Base-by-base conservation (phyloP, 2,888 invertebrate species). In the Rhingia campestris region DNA sequence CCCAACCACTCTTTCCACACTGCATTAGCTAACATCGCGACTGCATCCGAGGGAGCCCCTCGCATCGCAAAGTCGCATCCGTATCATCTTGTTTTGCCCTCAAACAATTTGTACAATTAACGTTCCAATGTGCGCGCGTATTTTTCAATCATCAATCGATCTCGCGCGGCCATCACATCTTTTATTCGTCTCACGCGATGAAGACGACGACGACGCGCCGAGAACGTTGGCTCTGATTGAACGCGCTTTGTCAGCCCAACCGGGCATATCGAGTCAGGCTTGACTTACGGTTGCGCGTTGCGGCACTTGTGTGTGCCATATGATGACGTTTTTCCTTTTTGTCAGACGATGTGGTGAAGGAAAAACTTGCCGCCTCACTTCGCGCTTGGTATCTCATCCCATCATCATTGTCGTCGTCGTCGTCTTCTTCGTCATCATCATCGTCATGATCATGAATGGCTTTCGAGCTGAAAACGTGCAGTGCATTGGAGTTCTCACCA, bases 71-170 rank as follows among this genome's bases (percentile, higher is more conserved):
- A 22, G 47, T 30, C 43, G 35, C 37, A 49, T 37, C 64, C 12
- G 39, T 47, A 61, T 69, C 66, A 12, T 39, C 54, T 76, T 76
- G 82, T 74, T 73, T 67, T 82, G 82, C 82, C 77, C 67, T 59
- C 73, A 64, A 84, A 84, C 84, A 84, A 84, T 84, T 84, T 84
- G 84, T 84, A 84, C 84, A 84, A 84, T 84, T 84, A 84, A 84
- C 84, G 84, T 84, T 84, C 84, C 84, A 74, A 80, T 69, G 72
- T 47, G 84, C 74, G 74, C 74, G 66, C 79, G 69, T 79, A 84
- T 74, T 84, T 79, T 84, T 80, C 84, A 80, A 84, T 84, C 84
- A 84, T 80, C 74, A 69, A 84, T 80, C 80, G 74, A 79, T 73
- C 22, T 22, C 22, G 22, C 22, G 22, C 67, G 63, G 58, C 56